These are phyloP conservation scores for Onychorhynchus coronatus DNA, from an alignment of 2,113 vertebrate species.

Conservation along the genomic window DNA sequence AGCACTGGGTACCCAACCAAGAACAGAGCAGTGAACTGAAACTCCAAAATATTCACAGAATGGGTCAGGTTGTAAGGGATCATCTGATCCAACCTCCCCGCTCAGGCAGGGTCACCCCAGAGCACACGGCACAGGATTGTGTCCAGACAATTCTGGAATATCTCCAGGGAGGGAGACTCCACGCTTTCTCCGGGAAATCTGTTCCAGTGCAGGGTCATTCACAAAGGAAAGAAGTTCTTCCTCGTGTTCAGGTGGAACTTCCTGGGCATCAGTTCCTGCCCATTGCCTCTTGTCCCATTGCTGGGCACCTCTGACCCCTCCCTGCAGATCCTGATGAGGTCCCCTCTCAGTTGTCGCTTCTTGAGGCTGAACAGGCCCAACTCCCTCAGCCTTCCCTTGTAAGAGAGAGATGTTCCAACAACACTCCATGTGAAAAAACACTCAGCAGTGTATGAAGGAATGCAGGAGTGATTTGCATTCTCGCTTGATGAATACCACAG, in stretches of 20 bases:
- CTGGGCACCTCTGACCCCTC: neutral
- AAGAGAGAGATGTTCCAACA: neutral
- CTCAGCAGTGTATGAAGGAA: neutral
- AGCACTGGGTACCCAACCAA: neutral
- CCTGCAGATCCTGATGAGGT: neutral
- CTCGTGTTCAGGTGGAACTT: neutral
- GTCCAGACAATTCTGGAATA: neutral
- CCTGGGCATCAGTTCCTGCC: neutral
- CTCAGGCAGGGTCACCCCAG: neutral
- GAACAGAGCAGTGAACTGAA: neutral
- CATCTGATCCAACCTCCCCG: neutral
- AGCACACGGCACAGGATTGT: neutral
- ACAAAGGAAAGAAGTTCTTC: neutral
- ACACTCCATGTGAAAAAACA: neutral
- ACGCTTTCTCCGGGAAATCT: neutral
- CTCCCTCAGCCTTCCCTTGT: neutral
- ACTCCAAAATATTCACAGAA: neutral
- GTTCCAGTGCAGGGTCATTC: neutral
- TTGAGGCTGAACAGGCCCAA: neutral
- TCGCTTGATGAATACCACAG: neutral
- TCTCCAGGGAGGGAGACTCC: neutral
- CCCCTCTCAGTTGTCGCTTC: neutral
- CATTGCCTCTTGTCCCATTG: fast-evolving
- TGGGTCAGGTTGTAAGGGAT: neutral
- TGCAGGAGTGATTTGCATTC: neutral